Evolutionary conservation across 2,113 vertebrate genomes (phyloP), one percentile per base, ranked within the genome.

Genomic region (Gambusia affinis): DNA sequence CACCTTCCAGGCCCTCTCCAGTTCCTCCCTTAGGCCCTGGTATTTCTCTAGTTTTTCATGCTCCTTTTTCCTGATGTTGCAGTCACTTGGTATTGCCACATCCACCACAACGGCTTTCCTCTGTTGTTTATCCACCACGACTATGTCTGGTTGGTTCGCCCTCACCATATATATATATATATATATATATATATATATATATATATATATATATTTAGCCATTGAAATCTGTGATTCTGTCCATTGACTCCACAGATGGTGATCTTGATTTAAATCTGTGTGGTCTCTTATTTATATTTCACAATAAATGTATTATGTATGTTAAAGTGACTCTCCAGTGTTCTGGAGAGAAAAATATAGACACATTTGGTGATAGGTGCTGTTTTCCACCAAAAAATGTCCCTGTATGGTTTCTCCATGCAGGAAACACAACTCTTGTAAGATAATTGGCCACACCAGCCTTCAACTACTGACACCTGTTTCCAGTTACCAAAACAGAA

Each of bases 401-500:
- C 33, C 31, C 31, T 37, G 33, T 4, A 11, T 17, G 8, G 7
- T 15, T 66, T 27, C 11, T 10, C 24, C 8, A 2, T 67, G 17
- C 27, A 42, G 12, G 28, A 33, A 27, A 6, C 39, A 42, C 19
- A 4, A 63, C 60, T 27, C 66, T 67, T 14, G 12, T 61, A n/a
- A 30, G 8, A 19, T 62, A 60, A 79, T 57, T 64, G 54, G n/a
- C 19, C 24, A 30, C 33, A 76, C 39, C 37, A 75, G 70, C 60
- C 31, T 29, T 31, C 30, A 79, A 31, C 28, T 12, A 19, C 17
- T 33, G 29, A 24, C 78, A 75, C 67, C 78, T 84, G 82, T 39
- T 39, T 65, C 4, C 65, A 61, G 3, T 33, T 79, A 39, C 37
- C 61, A 33, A 24, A 68, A 14, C 10, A 3, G 4, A 27, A 24